These are phyloP conservation scores for Thera obeliscata DNA, from an alignment of 2,888 invertebrate genomes.

Conservation along the genomic window DNA sequence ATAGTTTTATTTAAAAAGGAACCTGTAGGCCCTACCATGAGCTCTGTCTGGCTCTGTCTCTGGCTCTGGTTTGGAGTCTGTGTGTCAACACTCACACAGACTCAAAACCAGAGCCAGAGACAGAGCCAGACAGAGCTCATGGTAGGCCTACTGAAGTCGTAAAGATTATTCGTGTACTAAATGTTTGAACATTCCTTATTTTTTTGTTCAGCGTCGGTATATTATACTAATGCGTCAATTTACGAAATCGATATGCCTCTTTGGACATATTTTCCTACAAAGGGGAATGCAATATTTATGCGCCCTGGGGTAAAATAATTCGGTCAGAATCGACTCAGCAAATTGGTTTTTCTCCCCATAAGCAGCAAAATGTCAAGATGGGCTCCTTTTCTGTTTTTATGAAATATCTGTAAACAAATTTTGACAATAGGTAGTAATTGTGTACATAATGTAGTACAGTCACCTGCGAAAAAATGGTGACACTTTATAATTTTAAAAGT, in stretches of 20 bases:
- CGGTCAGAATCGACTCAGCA: conserved; percentile 59
- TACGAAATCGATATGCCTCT: conserved; percentile 33
- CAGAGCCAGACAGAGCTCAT: no score
- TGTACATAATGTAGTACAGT: no score
- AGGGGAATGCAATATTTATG: conserved; percentile 55
- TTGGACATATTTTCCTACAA: conserved; percentile 39
- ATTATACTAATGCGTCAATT: conserved; percentile 27
- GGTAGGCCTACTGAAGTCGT: no score
- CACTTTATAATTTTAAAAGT: no score
- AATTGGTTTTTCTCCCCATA: conserved; percentile 54
- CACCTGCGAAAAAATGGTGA: no score
- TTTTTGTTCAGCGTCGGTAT: conserved; percentile 22
- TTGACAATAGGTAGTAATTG: background rate
- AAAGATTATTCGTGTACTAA: background rate
- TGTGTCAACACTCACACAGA: no score
- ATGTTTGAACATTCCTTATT: background rate
- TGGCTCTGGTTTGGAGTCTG: no score
- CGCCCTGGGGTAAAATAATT: conserved; percentile 63
- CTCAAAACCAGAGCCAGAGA: no score
- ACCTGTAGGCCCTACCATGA: background rate
- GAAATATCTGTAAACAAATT: conserved; percentile 3
- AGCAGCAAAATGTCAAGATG: conserved; percentile 54
- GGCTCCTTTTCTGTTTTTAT: conserved; percentile 41
- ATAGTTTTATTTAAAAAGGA: conserved; percentile 1
- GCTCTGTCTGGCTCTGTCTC: no score